These are phyloP conservation scores for Acleris holmiana DNA, from an alignment of 2,888 invertebrate species.

Conservation along the genomic window DNA sequence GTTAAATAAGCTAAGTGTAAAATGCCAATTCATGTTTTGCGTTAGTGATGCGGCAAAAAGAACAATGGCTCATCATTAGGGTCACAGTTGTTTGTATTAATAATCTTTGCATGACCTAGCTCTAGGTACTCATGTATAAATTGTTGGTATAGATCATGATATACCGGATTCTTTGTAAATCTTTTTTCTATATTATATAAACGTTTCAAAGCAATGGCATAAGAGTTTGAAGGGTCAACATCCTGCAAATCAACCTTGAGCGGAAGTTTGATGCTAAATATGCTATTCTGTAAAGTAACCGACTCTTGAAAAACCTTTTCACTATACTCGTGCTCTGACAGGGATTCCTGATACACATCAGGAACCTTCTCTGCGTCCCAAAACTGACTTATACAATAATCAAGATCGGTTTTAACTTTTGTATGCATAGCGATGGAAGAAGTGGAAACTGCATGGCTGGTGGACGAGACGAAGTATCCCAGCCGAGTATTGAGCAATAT, in stretches of 20 bases:
- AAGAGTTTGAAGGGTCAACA: conserved; percentile 22
- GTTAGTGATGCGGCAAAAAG: conserved; percentile 19
- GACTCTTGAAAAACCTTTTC: conserved; percentile 14
- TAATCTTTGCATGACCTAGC: conserved; percentile 11
- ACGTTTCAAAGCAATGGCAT: conserved; percentile 11
- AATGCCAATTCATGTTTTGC: no score
- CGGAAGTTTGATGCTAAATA: conserved; percentile 24
- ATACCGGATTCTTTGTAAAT: conserved; percentile 21
- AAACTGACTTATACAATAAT: conserved; percentile 21
- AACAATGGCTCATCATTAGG: conserved; percentile 14
- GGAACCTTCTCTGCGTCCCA: conserved; percentile 32
- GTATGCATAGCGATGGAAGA: conserved; percentile 5
- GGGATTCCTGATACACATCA: conserved; percentile 14
- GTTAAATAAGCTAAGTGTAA: no score
- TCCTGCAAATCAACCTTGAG: conserved; percentile 24
- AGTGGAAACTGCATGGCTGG: background rate
- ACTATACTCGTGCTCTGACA: conserved; percentile 24
- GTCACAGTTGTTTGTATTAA: conserved; percentile 23
- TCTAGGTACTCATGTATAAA: conserved; percentile 28
- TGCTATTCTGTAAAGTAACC: conserved; percentile 10
- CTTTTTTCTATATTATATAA: conserved; percentile 19
- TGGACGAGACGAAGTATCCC: conserved; percentile 30
- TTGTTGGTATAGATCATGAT: conserved; percentile 20
- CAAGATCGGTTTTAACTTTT: conserved; percentile 15
- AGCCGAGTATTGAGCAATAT: conserved; percentile 23